These are phyloP conservation scores for Drosophila busckii DNA, from an alignment of 1,140 invertebrate genomes.

Conservation along the genomic window DNA sequence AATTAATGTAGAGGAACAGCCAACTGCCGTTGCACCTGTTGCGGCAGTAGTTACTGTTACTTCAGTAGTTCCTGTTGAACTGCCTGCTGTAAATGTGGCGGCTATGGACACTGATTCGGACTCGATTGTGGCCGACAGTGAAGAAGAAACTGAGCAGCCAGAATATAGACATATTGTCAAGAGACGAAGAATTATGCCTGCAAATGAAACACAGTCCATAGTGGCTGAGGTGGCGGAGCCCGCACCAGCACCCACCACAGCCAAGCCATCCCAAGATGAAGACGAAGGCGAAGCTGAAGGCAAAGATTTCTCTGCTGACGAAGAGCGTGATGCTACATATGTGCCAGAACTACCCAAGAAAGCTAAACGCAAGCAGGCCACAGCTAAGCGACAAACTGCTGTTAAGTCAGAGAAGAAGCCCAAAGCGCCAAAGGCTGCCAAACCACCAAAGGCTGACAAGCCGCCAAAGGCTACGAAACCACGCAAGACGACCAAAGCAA, in stretches of 20 bases:
- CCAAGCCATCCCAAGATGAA: neutral
- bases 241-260: neutral
- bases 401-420: constrained; percentile 42
- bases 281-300: neutral
- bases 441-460: constrained; percentile 5
- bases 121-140: constrained; percentile 70
- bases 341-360: constrained; percentile 29
- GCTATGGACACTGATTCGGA: constrained; percentile 54
- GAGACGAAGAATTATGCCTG: constrained; percentile 42
- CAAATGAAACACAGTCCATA: constrained; percentile 1
- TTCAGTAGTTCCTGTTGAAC: neutral
- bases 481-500: neutral
- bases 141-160: constrained; percentile 53
- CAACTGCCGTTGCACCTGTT: neutral
- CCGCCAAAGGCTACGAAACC: constrained; percentile 10
- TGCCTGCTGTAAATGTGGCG: neutral
- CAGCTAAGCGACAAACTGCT: constrained; percentile 33
- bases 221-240: neutral
- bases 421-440: constrained; percentile 24
- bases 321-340: constrained; percentile 45
- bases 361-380: constrained; percentile 36
- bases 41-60: too few species aligned
- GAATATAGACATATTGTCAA: constrained; percentile 64
- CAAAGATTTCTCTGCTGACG: constrained; percentile 59
- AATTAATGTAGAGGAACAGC: neutral